Percentiles rank a stretch among this genome's conserved stretches.
These are phyloP conservation scores for Chromoteleia sp. DNA, from an alignment of 2,888 invertebrate genomes.

Conservation along the genomic window DNA sequence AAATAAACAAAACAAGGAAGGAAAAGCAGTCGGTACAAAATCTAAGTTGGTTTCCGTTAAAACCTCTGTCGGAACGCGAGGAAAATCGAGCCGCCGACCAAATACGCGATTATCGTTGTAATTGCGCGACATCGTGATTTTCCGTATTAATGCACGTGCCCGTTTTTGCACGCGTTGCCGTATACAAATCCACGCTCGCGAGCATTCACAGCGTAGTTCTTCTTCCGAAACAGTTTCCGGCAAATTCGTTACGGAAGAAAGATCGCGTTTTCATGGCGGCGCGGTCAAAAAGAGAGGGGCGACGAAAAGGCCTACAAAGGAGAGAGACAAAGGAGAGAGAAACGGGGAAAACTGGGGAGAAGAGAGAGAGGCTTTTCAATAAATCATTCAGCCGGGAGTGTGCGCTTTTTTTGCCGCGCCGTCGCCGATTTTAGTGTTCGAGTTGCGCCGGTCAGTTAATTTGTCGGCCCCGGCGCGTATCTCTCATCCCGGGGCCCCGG, in stretches of 20 bases:
- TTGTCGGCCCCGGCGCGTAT: constrained; percentile 59
- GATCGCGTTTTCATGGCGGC: constrained; percentile 62
- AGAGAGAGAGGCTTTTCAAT: constrained; percentile 55
- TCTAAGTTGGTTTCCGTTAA: not conserved
- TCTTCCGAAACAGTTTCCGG: constrained; percentile 66
- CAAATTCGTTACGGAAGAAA: constrained; percentile 66
- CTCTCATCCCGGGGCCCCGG: constrained; percentile 49
- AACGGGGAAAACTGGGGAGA: constrained; percentile 8
- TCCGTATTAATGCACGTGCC: constrained; percentile 12
- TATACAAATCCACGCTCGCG: constrained; percentile 39
- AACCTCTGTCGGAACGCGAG: not conserved
- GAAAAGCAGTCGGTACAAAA: not conserved
- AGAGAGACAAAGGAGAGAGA: constrained; percentile 10
- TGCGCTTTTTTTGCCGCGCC: constrained; percentile 49
- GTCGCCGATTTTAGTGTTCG: constrained; percentile 68
- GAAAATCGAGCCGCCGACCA: constrained; percentile 3
- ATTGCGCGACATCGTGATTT: constrained; percentile 15
- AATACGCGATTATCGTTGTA: constrained; percentile 22
- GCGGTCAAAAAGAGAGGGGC: constrained; percentile 27
- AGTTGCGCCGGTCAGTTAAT: constrained; percentile 70
- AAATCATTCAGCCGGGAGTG: constrained; percentile 67
- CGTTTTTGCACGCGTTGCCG: constrained; percentile 24
- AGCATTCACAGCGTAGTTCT: constrained; percentile 36
- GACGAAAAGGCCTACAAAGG: constrained; percentile 13
- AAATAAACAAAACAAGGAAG: not conserved